Percentiles rank a stretch among this genome's conserved stretches.
These are phyloP conservation scores for Xestia rhomboidea DNA, from an alignment of 2,888 invertebrate genomes.

Conservation along the genomic window DNA sequence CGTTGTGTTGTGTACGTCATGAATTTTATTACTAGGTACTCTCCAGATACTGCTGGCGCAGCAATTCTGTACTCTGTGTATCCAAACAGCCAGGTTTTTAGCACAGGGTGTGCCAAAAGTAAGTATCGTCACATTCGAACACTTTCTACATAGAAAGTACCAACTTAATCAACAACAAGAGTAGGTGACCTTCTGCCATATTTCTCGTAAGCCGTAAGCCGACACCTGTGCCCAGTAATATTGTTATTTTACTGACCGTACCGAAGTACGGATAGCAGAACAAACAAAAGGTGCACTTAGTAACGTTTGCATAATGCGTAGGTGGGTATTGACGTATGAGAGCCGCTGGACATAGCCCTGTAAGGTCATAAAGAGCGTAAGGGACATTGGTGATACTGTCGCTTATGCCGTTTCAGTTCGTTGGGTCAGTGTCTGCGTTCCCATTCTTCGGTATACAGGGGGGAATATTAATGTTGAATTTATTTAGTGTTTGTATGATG, in stretches of 20 bases:
- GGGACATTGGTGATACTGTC: conserved; percentile 1
- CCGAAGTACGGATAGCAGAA: conserved; percentile 32
- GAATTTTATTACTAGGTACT: background rate
- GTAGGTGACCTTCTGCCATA: conserved; percentile 37
- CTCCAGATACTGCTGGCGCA: background rate
- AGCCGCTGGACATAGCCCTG: conserved; percentile 26
- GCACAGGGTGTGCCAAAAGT: background rate
- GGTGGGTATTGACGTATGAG: conserved; percentile 56
- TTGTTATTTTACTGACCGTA: conserved; percentile 60
- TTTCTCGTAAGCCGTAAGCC: conserved; percentile 47
- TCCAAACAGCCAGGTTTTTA: conserved; percentile 17
- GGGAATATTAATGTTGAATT: conserved; percentile 19
- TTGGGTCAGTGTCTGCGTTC: background rate
- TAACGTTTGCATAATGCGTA: conserved; percentile 64
- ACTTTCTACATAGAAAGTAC: conserved; percentile 28
- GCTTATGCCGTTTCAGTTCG: background rate
- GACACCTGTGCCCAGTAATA: conserved; percentile 61
- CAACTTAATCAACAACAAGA: conserved; percentile 20
- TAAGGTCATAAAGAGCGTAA: conserved; percentile 16
- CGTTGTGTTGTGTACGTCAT: background rate
- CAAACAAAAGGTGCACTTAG: conserved; percentile 63
- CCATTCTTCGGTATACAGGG: conserved; percentile 37
- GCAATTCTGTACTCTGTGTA: background rate
- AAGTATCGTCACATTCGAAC: background rate
- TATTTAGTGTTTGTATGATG: conserved; percentile 4